Evolutionary conservation across 2,888 invertebrate species (phyloP).

Genomic region (Cryptocephalus primarius): DNA sequence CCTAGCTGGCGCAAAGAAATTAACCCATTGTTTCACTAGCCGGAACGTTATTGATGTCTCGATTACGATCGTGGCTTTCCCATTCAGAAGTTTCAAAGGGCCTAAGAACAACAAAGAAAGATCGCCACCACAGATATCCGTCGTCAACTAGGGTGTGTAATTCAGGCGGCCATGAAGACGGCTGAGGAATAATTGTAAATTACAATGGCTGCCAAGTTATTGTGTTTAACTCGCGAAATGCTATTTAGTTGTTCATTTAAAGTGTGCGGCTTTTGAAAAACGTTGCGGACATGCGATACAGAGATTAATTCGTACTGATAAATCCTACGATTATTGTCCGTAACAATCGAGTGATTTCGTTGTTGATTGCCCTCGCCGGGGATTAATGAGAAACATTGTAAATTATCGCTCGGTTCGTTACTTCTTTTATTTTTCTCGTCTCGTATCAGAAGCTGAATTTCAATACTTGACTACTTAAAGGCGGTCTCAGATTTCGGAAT

Average conservation of each 20-base stretch:
- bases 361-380: background rate
- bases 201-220: constrained; percentile 5
- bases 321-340: constrained; percentile 1
- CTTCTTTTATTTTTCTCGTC: too few species aligned
- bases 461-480: too few species aligned
- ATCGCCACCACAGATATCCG: too few species aligned
- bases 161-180: background rate
- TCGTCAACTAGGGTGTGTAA: background rate
- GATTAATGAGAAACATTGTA: too few species aligned
- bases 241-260: constrained; percentile 5
- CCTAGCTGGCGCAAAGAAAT: too few species aligned
- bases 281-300: constrained; percentile 5
- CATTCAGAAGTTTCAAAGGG: background rate
- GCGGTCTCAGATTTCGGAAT: too few species aligned
- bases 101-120: background rate
- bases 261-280: background rate
- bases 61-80: background rate
- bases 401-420: too few species aligned
- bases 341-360: background rate
- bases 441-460: too few species aligned
- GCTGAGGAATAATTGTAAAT: constrained; percentile 2
- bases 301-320: constrained; percentile 4
- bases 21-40: too few species aligned
- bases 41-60: background rate
- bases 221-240: constrained; percentile 7